Evolutionary conservation across 2,888 invertebrate species (phyloP).

Genomic region (Drosophila anceps): DNA sequence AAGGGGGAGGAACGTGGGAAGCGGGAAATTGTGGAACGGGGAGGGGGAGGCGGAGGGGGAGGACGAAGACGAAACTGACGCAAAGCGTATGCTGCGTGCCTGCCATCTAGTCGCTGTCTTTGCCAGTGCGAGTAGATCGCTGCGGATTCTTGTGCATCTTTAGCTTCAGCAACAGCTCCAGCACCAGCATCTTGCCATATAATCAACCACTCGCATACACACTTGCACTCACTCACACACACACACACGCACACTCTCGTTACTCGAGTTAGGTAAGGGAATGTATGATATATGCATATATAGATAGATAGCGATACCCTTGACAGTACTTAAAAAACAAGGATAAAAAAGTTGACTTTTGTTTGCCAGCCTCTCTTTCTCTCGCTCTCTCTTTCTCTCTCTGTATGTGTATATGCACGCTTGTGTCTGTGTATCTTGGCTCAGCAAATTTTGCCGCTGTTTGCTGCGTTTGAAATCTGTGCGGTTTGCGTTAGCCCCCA

Average conservation of each 20-base stretch:
- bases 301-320: slow-evolving; percentile 80
- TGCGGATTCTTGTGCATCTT: slow-evolving; percentile 43
- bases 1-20: neutral
- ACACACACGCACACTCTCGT: neutral
- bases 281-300: slow-evolving; percentile 39
- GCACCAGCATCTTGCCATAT: slow-evolving; percentile 69
- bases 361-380: slow-evolving; percentile 54
- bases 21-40: neutral
- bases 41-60: neutral
- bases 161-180: slow-evolving; percentile 24
- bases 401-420: slow-evolving; percentile 14
- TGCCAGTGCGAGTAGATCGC: slow-evolving; percentile 19
- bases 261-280: slow-evolving; percentile 6
- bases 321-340: slow-evolving; percentile 79
- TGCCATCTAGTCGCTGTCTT: slow-evolving; percentile 46
- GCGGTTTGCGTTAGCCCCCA: slow-evolving; percentile 44
- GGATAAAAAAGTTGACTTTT: slow-evolving; percentile 73
- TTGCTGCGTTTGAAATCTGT: slow-evolving; percentile 65
- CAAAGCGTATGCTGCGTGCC: slow-evolving; percentile 57
- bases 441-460: slow-evolving; percentile 55
- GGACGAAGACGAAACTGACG: slow-evolving; percentile 15
- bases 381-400: neutral
- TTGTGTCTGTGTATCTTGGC: slow-evolving; percentile 43
- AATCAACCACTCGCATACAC: slow-evolving; percentile 56
- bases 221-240: slow-evolving; percentile 11